These are phyloP conservation scores for Palythoa heliodiscus DNA, from an alignment of 92 coral and sea anemone genomes.

Conservation along the genomic window DNA sequence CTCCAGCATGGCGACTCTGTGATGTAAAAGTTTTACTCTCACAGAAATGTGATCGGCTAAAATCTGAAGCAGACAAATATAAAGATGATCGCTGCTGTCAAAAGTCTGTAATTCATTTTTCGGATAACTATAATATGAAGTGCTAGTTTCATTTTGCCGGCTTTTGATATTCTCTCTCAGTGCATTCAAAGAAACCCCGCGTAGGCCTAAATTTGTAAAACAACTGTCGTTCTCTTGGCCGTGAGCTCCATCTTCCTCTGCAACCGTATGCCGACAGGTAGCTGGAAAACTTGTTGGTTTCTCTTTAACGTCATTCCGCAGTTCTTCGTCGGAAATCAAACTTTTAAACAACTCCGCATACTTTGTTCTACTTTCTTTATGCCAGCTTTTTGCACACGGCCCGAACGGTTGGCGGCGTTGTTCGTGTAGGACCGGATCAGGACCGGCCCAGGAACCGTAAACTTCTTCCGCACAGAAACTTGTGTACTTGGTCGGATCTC, in stretches of 20 bases:
- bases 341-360: conserved; percentile 56
- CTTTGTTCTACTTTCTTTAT: conserved; percentile 50
- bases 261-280: conserved; percentile 54
- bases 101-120: not conserved
- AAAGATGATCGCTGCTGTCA: not conserved
- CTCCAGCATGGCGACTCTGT: not conserved
- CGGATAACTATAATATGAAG: not conserved
- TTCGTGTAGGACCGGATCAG: conserved; percentile 52
- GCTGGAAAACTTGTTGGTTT: conserved; percentile 64
- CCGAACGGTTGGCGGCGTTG: not conserved
- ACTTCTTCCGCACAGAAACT: conserved; percentile 71
- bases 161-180: not conserved
- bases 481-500: conserved; percentile 70
- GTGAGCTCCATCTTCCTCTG: not conserved
- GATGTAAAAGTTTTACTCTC: not conserved
- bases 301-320: not conserved
- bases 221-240: not conserved
- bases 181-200: conserved; percentile 1
- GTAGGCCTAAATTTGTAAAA: not conserved
- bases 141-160: not conserved
- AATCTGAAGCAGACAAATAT: conserved; percentile 42
- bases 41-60: conserved; percentile 59
- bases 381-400: conserved; percentile 23
- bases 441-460: conserved; percentile 85
- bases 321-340: conserved; percentile 40